Evolutionary conservation across 2,888 invertebrate genomes (phyloP), one percentile per base, ranked within the genome.

Genomic region (Orthosia cruda): DNA sequence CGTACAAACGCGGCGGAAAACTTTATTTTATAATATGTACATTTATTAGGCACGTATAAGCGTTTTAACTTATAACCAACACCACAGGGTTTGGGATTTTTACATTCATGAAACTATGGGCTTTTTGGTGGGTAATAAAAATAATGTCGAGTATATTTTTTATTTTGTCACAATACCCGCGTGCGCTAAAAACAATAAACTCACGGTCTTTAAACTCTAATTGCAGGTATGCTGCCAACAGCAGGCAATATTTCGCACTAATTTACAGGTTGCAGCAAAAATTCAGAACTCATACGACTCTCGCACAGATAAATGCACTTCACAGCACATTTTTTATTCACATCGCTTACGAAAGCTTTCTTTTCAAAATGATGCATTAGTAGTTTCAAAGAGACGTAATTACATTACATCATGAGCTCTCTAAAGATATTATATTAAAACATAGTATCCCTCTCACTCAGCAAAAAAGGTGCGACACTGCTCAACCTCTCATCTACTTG

Each of bases 401-500:
- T 59, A 71, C 68, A 83, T 86, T 68, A 81, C 55, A 47, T 57
- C n/a, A 49, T 32, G 66, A 50, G 45, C 49, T 63, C 52, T 40
- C 50, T 64, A 64, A 59, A 45, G 49, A 73, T 62, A 71, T 83
- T 66, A 49, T 65, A 65, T 71, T 74, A 77, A 59, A 58, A 69
- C 61, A 67, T 70, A 68, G 83, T 74, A 74, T 65, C 65, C 82
- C 79, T 62, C 76, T 81, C 81, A 85, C 84, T 84, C 82, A 80
- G 75, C 67, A 77, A 69, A 83, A 85, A 83, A 68, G 76, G 82
- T 82, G 79, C 85, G 86, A 85, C 87, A 87, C 80, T 78, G 74
- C 80, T 81, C 81, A 79, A 77, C 83, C 84, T 91, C 90, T 92
- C 93, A 92, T 93, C 93, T 90, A 90, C 85, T 89, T 92, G 92